phyloP scores from a whole-genome alignment of 2,888 invertebrate species.

The Eristalinus aeneus region DNA sequence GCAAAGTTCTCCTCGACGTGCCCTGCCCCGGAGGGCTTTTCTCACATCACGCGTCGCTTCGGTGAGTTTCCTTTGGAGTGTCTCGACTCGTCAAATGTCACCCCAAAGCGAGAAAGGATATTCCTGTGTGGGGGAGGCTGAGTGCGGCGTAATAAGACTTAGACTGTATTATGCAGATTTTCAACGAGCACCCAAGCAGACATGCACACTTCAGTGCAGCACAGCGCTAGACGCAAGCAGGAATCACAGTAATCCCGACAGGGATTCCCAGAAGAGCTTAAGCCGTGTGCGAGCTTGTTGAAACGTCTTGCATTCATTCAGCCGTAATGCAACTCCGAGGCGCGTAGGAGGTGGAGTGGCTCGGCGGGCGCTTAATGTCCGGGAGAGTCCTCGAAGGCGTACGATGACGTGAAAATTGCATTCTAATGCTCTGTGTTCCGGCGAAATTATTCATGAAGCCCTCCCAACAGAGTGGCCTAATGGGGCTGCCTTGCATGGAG shows the following conservation, averaged over 20 bases:
- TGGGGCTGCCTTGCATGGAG: slow-evolving; percentile 50
- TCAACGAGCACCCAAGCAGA: slow-evolving; percentile 15
- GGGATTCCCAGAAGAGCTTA: not conserved
- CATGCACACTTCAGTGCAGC: slow-evolving; percentile 20
- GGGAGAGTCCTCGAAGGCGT: slow-evolving; percentile 38
- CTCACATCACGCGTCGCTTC: slow-evolving; percentile 2
- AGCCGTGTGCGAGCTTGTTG: slow-evolving; percentile 29
- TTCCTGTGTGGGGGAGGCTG: not conserved
- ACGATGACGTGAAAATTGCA: slow-evolving; percentile 60
- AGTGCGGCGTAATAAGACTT: slow-evolving; percentile 13
- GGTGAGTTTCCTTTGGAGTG: slow-evolving; percentile 24
- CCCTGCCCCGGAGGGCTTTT: not conserved
- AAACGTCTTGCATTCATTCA: slow-evolving; percentile 44
- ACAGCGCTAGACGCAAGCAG: not conserved
- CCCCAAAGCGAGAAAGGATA: slow-evolving; percentile 27
- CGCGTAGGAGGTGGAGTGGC: not conserved
- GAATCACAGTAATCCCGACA: slow-evolving; percentile 14
- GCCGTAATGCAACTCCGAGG: slow-evolving; percentile 19
- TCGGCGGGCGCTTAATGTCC: not conserved
- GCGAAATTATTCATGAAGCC: slow-evolving; percentile 58
- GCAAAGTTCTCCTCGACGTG: slow-evolving; percentile 29
- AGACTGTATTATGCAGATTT: slow-evolving; percentile 52
- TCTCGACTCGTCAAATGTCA: slow-evolving; percentile 54
- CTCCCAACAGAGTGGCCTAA: slow-evolving; percentile 14
- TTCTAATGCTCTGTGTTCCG: slow-evolving; percentile 54